Percentiles rank a stretch among this genome's conserved stretches.
phyloP scores from a whole-genome alignment of 1,140 invertebrate species.

The Solenopsis fugax region DNA sequence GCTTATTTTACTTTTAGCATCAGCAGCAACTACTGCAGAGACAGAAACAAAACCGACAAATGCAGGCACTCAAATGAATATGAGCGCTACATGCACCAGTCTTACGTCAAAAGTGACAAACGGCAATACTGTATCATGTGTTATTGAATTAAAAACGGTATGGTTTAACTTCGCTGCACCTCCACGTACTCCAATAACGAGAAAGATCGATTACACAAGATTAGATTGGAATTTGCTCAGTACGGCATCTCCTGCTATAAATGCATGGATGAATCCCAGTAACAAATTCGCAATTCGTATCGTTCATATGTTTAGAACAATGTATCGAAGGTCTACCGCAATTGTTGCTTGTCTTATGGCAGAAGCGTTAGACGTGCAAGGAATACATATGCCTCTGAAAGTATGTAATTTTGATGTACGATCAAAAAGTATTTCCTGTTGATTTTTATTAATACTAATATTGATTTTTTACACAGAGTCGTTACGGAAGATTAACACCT shows the following conservation, averaged over 20 bases:
- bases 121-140: conserved; percentile 92
- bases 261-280: conserved; percentile 98
- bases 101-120: conserved; percentile 82
- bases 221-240: conserved; percentile 98
- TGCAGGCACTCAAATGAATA: conserved; percentile 85
- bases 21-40: conserved; percentile 85
- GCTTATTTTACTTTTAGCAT: conserved; percentile 60
- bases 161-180: conserved; percentile 99
- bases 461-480: conserved; percentile 89
- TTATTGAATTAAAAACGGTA: conserved; percentile 95
- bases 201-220: conserved; percentile 97
- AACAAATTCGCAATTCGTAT: conserved; percentile 95
- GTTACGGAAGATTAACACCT: conserved; percentile 95
- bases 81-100: conserved; percentile 77
- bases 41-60: conserved; percentile 74
- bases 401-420: conserved; percentile 84
- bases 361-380: conserved; percentile 94
- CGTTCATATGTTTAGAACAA: conserved; percentile 92
- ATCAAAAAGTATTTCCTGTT: background rate
- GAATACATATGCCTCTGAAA: conserved; percentile 94
- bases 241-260: conserved; percentile 98
- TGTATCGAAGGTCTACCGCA: conserved; percentile 93
- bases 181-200: conserved; percentile 96
- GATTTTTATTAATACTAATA: conserved; percentile 19
- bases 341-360: conserved; percentile 98